Conservation (phyloP, 2,797 vertebrate species). For the Geotrypetes seraphini region DNA sequence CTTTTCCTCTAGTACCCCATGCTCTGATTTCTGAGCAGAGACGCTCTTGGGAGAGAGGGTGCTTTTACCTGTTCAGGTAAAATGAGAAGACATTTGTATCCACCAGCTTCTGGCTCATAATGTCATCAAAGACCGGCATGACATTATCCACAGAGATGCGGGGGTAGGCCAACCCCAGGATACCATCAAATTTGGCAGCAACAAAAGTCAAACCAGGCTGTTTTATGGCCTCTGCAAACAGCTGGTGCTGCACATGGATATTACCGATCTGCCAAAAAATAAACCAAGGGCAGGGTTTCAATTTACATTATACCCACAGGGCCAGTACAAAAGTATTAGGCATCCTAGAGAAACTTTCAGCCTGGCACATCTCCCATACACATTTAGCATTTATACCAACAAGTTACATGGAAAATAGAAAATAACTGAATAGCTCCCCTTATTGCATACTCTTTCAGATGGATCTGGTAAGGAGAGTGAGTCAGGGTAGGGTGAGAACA, state of each 20-base stretch:
- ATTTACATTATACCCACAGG: too few species aligned
- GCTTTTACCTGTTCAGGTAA: constrained; percentile 67
- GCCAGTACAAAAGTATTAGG: too few species aligned
- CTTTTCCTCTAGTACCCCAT: neutral
- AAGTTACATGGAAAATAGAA: too few species aligned
- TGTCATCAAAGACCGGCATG: constrained; percentile 79
- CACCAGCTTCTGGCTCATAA: constrained; percentile 79
- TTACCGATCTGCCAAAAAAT: constrained; percentile 33
- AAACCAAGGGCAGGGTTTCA: too few species aligned
- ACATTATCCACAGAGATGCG: constrained; percentile 68
- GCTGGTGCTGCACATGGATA: constrained; percentile 61
- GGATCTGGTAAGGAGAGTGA: too few species aligned
- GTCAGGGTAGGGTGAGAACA: too few species aligned
- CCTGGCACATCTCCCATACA: too few species aligned
- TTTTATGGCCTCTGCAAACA: constrained; percentile 84
- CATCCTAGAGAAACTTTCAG: too few species aligned
- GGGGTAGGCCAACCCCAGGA: constrained; percentile 85
- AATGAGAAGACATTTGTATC: constrained; percentile 85
- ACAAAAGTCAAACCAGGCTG: constrained; percentile 84
- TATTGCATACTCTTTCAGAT: too few species aligned
- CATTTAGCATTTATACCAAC: too few species aligned
- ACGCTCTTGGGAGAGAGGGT: neutral
- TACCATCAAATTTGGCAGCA: constrained; percentile 89
- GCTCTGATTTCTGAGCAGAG: neutral
- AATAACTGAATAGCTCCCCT: too few species aligned